Base-by-base conservation (phyloP, 2,888 invertebrate genomes). In the Tetragonula carbonaria region DNA sequence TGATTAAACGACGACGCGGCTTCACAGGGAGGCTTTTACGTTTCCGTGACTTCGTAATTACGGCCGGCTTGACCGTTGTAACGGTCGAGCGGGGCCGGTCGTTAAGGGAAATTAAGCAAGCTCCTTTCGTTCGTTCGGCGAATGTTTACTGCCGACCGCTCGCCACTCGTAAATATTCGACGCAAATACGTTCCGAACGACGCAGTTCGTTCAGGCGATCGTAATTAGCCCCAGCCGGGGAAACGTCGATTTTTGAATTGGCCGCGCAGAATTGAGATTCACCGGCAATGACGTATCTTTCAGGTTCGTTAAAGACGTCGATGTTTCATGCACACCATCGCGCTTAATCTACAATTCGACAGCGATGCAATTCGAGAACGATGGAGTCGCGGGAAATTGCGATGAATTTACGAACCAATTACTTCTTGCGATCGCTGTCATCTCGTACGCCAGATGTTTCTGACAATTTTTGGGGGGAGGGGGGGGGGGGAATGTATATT, bases 31-130 rank as follows among this genome's bases (percentile, higher is more conserved):
- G n/a, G 63, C 70, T 70, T 77, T 81, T 80, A 77, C 83, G 84
- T 86, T 89, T 89, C 83, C 89, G 88, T 89, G 86, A 90, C 84
- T 86, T 85, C 28, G 79, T 89, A 88, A 89, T 88, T 82, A 82
- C 74, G 65, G 66, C 67, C 55, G 53, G 51, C 21, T 74, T 59
- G 70, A 59, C 70, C 76, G 77, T 78, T 84, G 86, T 84, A 80
- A 78, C 79, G 51, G 51, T 74, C 74, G 62, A 68, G 57, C 74
- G 55, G 65, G 83, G 77, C 76, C 71, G 80, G 76, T 90, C 86
- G 84, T 88, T 90, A 90, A 74, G 80, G 62, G 72, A 82, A 87
- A 88, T 89, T 82, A 78, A 86, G 84, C 82, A 67, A 65, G 78
- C 77, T 75, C 71, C 62, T 78, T 67, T 68, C 53, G 57, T n/a